A percentile compares a stretch with the other conserved stretches of the same genome.
phyloP scores from a whole-genome alignment of 35 echinoderm and acorn worm species.

The Apostichopus californicus region DNA sequence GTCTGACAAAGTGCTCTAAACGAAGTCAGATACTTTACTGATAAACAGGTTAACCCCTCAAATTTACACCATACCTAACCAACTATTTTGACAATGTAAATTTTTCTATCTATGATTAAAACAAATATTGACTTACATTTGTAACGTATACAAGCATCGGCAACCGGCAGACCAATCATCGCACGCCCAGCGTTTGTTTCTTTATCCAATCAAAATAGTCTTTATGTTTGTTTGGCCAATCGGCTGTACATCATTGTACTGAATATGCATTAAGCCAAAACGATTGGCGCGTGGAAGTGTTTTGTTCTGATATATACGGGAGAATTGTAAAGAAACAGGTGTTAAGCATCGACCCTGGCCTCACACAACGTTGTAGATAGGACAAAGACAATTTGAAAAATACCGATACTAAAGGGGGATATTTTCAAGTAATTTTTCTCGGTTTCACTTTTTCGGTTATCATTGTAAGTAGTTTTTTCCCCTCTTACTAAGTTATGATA shows the following conservation, averaged over 20 bases:
- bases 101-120: background rate
- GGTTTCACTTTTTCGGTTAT: conserved; percentile 31
- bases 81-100: background rate
- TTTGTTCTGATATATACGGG: background rate
- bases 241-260: background rate
- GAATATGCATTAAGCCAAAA: conserved; percentile 34
- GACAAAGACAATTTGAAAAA: conserved; percentile 48
- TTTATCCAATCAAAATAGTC: conserved; percentile 46
- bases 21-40: conserved; percentile 5
- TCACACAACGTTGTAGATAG: conserved; percentile 24
- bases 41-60: conserved; percentile 33
- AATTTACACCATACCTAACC: background rate
- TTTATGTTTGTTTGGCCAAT: conserved; percentile 6
- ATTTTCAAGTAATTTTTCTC: conserved; percentile 47
- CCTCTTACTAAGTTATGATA: background rate
- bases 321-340: conserved; percentile 37
- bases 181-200: background rate
- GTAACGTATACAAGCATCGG: conserved; percentile 6
- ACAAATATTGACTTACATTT: conserved; percentile 53
- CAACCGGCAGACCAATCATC: conserved; percentile 21
- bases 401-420: conserved; percentile 48
- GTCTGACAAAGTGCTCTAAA: background rate
- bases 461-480: background rate
- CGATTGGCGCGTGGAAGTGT: conserved; percentile 41
- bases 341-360: conserved; percentile 48